A percentile compares a stretch with the other conserved stretches of the same genome.
These are phyloP conservation scores for Stercorarius parasiticus DNA, from an alignment of 2,113 vertebrate genomes.

Conservation along the genomic window DNA sequence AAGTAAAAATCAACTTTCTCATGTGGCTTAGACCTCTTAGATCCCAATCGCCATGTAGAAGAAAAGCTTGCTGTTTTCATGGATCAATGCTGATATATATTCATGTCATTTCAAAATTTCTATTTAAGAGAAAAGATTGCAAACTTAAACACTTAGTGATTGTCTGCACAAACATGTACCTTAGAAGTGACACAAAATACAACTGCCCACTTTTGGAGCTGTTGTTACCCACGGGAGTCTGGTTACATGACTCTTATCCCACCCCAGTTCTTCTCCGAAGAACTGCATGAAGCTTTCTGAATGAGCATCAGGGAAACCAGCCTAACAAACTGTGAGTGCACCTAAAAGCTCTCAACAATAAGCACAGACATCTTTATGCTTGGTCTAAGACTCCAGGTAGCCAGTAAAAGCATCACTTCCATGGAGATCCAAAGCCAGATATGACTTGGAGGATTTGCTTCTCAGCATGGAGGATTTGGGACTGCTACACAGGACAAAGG, in stretches of 20 bases:
- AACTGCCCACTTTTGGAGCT: neutral
- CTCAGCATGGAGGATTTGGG: neutral
- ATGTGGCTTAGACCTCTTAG: neutral
- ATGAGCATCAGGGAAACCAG: neutral
- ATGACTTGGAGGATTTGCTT: neutral
- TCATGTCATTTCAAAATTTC: neutral
- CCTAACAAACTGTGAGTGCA: neutral
- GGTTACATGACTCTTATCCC: neutral
- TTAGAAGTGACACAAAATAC: neutral
- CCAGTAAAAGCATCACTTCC: neutral
- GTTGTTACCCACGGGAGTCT: neutral
- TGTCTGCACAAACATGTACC: neutral
- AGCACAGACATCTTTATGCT: neutral
- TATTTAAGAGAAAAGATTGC: neutral
- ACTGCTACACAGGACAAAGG: neutral
- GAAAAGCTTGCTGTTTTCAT: neutral
- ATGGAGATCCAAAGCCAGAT: neutral
- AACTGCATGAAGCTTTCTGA: neutral
- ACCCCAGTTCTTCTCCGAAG: neutral
- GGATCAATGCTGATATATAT: neutral
- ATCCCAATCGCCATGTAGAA: neutral
- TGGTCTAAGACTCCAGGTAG: neutral
- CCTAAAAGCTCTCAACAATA: neutral
- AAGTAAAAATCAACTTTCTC: neutral
- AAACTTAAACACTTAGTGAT: neutral